Base-by-base conservation (phyloP, 37 sponge, comb jelly and placozoan genomes). In the Corticium candelabrum region DNA sequence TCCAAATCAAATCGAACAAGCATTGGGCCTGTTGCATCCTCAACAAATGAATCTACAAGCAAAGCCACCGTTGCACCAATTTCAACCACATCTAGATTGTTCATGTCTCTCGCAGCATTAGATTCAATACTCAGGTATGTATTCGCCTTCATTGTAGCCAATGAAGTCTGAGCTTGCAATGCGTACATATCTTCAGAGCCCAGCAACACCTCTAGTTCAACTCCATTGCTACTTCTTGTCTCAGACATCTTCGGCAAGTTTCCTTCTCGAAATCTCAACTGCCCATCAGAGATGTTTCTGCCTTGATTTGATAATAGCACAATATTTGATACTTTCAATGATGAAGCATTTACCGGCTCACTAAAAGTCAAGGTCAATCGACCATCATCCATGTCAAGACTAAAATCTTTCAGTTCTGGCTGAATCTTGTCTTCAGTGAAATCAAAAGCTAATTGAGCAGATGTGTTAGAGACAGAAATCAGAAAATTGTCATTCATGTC, bases 381-480 rank as follows among this genome's bases (percentile, higher is more conserved):
- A 3, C 84, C 84, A 40, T 40, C 75, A 0, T 83, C 87, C 21
- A 94, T 85, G 77, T 94, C 85, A 3, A 94, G 74, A n/a, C 78
- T 41, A 39, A 94, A 90, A 57, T 68, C 84, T 0, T 78, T 35
- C n/a, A 94, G 67, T 5, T 41, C 35, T 73, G 95, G 95, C 50
- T 87, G 84, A 32, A 78, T 81, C n/a, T 40, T 74, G 56, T 94
- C 95, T 35, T 78, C 73, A 70, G 31, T 29, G 73, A 29, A 15
- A 7, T 4, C 31, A 30, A 30, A 5, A 29, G 21, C 73, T 70
- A 30, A 7, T 32, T 29, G 33, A 70, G 73, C 73, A 5, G 7
- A 30, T 4, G 5, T 32, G 36, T 70, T 15, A 35, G 5, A 32
- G 29, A 89, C 71, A 0, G 78, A 39, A 7, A 77, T 39, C 1